Percentiles rank a stretch among this genome's conserved stretches.
These are phyloP conservation scores for Malthinus flaveolus DNA, from an alignment of 2,888 invertebrate species.

Conservation along the genomic window DNA sequence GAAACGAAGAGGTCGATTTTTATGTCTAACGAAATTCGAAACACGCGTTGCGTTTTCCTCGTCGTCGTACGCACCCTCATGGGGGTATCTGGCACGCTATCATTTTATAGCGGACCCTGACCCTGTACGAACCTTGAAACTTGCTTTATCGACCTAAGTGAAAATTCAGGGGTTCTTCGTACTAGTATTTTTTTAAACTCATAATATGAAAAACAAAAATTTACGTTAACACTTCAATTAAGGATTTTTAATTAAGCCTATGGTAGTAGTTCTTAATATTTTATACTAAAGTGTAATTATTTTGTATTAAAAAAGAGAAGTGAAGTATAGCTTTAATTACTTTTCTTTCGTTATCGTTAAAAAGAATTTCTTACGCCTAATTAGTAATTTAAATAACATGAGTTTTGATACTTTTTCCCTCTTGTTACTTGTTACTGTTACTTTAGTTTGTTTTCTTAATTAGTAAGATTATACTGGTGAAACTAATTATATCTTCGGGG, in stretches of 20 bases:
- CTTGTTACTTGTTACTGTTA: too few species aligned
- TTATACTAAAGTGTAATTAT: too few species aligned
- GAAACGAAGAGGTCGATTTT: conserved; percentile 11
- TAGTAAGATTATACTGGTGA: background rate
- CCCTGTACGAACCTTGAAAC: conserved; percentile 21
- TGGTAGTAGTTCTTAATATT: too few species aligned
- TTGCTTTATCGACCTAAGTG: conserved; percentile 17
- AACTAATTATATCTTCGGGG: background rate
- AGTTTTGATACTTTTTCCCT: too few species aligned
- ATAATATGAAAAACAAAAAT: background rate
- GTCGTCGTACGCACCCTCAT: conserved; percentile 16
- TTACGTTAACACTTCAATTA: too few species aligned
- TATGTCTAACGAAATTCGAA: conserved; percentile 15
- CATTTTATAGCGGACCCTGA: conserved; percentile 22
- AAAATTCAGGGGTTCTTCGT: conserved; percentile 6
- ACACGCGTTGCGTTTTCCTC: conserved; percentile 14
- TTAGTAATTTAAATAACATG: too few species aligned
- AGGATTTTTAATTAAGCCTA: too few species aligned
- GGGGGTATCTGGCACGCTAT: conserved; percentile 10
- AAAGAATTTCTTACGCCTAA: too few species aligned
- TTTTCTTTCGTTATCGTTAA: too few species aligned
- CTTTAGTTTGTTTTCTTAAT: too few species aligned
- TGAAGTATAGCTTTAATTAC: too few species aligned
- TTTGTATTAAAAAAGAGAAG: too few species aligned
- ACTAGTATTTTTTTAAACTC: background rate